Evolutionary conservation across 1,140 invertebrate species (phyloP), one percentile per base, ranked within the genome.

Genomic region (Bombyx mandarina): DNA sequence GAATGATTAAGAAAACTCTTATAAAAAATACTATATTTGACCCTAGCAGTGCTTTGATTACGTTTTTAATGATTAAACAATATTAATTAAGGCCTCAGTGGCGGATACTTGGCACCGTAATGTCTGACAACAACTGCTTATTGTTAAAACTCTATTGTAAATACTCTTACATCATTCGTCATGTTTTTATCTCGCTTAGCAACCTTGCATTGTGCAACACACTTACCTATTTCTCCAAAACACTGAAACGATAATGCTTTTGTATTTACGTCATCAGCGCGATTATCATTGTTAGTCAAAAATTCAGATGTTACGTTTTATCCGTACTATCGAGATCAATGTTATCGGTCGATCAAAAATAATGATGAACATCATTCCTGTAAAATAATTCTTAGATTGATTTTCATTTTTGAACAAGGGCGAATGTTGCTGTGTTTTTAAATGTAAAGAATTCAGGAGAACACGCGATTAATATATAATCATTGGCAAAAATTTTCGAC

Each of bases 111-210:
- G 65, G 65, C 65, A 52, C 65, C 60, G 52, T 54, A 46, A 18
- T 56, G 62, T 67, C 65, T 67, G 57, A 59, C 58, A 60, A 66
- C 54, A 62, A 61, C 56, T 45, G 12, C 10, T 35, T 35, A 35
- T 35, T 45, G 35, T 35, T 47, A 43, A 22, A 44, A 55, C 54
- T 46, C 46, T 46, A 46, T 46, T 55, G 46, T 26, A 46, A 46
- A 47, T 47, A 46, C 22, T 26, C 35, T 42, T 55, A 55, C 45
- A 43, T 49, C 45, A n/a, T 35, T 49, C 26, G 54, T 56, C 46
- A 56, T 48, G 43, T 35, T 26, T 56, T 56, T 56, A 56, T 56
- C 54, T 48, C 26, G 10, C 48, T 12, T 46, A 46, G 54, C 45
- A 56, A 56, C 54, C 45, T 48, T 56, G 54, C 46, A 49, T 8